Evolutionary conservation across 2,113 vertebrate species (phyloP), one percentile per base, ranked within the genome.

Genomic region (Greenwoodochromis staneri): DNA sequence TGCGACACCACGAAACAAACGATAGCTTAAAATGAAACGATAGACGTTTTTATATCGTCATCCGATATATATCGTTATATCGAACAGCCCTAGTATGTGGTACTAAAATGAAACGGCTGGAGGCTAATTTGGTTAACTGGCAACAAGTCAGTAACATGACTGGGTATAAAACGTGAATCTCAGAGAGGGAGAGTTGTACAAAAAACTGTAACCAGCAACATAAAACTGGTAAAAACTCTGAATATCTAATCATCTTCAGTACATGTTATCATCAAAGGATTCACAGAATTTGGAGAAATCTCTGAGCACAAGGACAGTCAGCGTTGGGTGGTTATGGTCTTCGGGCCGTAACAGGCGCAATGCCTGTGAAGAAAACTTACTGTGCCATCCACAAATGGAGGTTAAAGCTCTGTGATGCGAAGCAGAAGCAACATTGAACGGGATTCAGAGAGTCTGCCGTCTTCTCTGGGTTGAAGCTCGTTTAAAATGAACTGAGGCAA

Each of bases 281-380:
- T 38, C 31, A n/a, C 31, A 66, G 34, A 66, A 31, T 63, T 19
- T 63, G 59, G 59, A 63, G 31, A 63, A 63, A 36, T 63, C 59
- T 63, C 29, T 36, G 31, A 36, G 61, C 17, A 36, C 31, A 66
- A 36, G 61, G 61, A 66, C 61, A 36, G 31, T 66, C 31, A n/a
- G 31, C 6, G 0, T 66, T 66, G 61, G 17, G 17, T 63, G 31
- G 59, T 38, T n/a, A 66, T 66, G 31, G 4, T 38, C 6, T n/a
- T 38, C 3, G 0, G 27, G 61, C 17, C 1, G 0, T 66, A 36
- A 38, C 61, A 66, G 61, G 61, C 2, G 9, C 6, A 19, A 36
- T 36, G 9, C 17, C 34, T 69, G 34, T 69, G 36, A 69, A 69
- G 36, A 40, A 21, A 40, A 38, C n/a, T 69, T 38, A 69, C 34